phyloP scores from a whole-genome alignment of 2,888 invertebrate species.

The Onchidella celtica region DNA sequence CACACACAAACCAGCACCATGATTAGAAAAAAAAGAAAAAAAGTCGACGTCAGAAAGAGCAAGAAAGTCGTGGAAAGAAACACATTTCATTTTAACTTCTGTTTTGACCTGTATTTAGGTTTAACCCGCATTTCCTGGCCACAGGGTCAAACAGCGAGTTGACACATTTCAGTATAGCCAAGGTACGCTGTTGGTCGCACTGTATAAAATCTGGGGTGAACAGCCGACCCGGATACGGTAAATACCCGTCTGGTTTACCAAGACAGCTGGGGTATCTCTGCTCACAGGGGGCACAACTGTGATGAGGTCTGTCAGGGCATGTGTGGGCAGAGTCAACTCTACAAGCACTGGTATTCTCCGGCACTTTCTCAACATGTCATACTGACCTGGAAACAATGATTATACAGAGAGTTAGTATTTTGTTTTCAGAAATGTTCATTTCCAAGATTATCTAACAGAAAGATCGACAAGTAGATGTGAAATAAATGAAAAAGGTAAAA shows the following conservation, averaged over 20 bases:
- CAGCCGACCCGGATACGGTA: constrained; percentile 39
- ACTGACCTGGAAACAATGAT: constrained; percentile 22
- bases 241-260: constrained; percentile 30
- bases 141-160: constrained; percentile 48
- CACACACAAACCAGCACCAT: too few species aligned
- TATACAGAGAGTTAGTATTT: too few species aligned
- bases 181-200: constrained; percentile 43
- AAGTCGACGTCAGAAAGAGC: too few species aligned
- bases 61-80: too few species aligned
- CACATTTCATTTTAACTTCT: too few species aligned
- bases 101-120: constrained; percentile 18
- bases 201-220: constrained; percentile 45
- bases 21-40: too few species aligned
- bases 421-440: too few species aligned
- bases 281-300: background rate
- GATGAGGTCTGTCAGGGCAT: constrained; percentile 31
- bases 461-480: too few species aligned
- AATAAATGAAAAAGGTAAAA: too few species aligned
- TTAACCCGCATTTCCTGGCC: constrained; percentile 32
- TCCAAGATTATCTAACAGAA: too few species aligned
- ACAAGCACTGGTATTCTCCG: background rate
- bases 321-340: constrained; percentile 6
- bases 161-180: constrained; percentile 47
- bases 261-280: constrained; percentile 48
- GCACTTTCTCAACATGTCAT: constrained; percentile 23